phyloP scores from a whole-genome alignment of 1,140 invertebrate genomes.

The Caenorhabditis tropicalis region DNA sequence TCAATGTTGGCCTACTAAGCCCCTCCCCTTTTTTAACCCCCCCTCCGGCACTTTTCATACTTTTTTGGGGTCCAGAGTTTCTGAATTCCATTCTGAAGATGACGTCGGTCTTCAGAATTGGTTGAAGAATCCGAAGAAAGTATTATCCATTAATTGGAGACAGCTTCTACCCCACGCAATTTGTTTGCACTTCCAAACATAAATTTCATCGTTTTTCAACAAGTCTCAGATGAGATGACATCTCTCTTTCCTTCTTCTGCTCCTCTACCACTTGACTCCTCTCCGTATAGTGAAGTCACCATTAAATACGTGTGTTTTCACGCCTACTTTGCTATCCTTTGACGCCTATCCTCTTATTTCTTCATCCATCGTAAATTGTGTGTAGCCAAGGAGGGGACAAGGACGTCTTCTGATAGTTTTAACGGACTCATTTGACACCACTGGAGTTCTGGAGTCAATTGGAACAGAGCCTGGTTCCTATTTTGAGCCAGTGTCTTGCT shows the following conservation, averaged over 20 bases:
- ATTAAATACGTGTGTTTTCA: conserved; percentile 36
- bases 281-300: conserved; percentile 17
- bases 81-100: not conserved
- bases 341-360: not conserved
- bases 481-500: no score
- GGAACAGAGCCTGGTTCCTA: no score
- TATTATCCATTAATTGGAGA: not conserved
- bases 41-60: not conserved
- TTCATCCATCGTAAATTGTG: conserved; percentile 15
- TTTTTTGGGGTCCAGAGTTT: not conserved
- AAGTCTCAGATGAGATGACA: not conserved
- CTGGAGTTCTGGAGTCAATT: no score
- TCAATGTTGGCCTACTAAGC: not conserved
- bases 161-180: not conserved
- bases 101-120: not conserved
- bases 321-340: not conserved
- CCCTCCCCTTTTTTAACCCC: not conserved
- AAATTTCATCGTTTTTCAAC: not conserved
- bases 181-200: not conserved
- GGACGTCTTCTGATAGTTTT: not conserved
- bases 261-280: not conserved
- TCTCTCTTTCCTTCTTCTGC: not conserved
- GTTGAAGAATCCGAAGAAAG: not conserved
- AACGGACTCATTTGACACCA: not conserved
- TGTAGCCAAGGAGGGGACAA: not conserved